Percentiles rank a stretch among this genome's conserved stretches.
Evolutionary conservation across 2,113 vertebrate species (phyloP).

Genomic region (Psittacus erithacus): DNA sequence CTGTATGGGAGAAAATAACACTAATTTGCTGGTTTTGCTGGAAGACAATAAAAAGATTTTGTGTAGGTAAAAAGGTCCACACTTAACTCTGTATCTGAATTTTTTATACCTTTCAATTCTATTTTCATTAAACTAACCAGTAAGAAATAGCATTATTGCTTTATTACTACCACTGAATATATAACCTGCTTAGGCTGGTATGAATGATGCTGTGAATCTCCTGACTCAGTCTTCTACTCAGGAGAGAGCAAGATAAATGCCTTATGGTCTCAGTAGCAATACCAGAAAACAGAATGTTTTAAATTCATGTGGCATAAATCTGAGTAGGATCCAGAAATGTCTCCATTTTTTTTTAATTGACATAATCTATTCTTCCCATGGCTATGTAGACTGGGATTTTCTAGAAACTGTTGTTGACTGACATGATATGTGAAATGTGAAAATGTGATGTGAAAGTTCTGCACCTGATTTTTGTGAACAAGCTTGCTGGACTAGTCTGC

Average conservation of each 20-base stretch:
- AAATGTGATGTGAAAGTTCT: not conserved
- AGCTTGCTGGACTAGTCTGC: not conserved
- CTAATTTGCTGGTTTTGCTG: not conserved
- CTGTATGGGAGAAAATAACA: not conserved
- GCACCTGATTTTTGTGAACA: not conserved
- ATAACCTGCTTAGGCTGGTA: too few relatives aligned
- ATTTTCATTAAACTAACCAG: not conserved
- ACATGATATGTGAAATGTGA: not conserved
- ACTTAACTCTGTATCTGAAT: not conserved
- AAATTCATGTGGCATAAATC: not conserved
- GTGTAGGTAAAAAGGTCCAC: not conserved
- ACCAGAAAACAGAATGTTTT: not conserved
- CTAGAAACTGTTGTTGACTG: not conserved
- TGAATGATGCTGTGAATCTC: not conserved
- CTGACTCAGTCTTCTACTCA: not conserved
- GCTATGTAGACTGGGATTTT: not conserved
- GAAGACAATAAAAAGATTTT: not conserved
- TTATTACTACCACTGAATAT: not conserved
- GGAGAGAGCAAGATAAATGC: not conserved
- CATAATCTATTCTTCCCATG: not conserved
- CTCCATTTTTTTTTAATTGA: not conserved
- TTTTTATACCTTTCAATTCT: not conserved
- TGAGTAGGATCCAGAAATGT: not conserved
- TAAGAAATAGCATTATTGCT: not conserved
- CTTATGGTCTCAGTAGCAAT: not conserved